Percentiles rank a stretch among this genome's conserved stretches.
Conservation (phyloP, 1,140 invertebrate genomes). For the Drosophila tani region DNA sequence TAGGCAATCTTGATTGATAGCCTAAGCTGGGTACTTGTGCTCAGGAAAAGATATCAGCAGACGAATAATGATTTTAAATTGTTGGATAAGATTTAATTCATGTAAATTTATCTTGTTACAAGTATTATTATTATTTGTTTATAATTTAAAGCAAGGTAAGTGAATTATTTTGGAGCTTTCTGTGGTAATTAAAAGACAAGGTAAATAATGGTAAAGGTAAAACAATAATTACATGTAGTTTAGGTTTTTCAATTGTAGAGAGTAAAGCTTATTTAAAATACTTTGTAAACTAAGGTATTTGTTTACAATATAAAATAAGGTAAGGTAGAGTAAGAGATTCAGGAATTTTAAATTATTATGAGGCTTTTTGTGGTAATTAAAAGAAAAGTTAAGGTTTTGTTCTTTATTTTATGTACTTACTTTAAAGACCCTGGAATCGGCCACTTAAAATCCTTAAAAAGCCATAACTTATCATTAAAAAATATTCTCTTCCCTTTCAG, state of each 20-base stretch:
- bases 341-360: neutral
- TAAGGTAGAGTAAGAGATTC: neutral
- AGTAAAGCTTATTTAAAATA: no score
- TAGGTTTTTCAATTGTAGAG: no score
- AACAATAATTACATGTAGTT: no score
- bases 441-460: neutral
- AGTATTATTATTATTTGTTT: neutral
- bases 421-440: neutral
- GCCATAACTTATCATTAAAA: neutral
- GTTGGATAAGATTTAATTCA: neutral
- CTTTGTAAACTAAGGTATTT: no score
- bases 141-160: neutral
- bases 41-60: neutral
- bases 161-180: no score
- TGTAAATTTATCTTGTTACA: neutral
- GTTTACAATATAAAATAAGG: no score
- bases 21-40: neutral
- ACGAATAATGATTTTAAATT: neutral
- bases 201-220: no score
- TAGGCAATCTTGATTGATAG: conserved; percentile 4
- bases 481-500: neutral
- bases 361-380: no score
- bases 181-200: no score
- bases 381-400: no score
- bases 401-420: no score